Evolutionary conservation across 2,797 vertebrate species (phyloP).

Genomic region (Cetoscarus ocellatus): DNA sequence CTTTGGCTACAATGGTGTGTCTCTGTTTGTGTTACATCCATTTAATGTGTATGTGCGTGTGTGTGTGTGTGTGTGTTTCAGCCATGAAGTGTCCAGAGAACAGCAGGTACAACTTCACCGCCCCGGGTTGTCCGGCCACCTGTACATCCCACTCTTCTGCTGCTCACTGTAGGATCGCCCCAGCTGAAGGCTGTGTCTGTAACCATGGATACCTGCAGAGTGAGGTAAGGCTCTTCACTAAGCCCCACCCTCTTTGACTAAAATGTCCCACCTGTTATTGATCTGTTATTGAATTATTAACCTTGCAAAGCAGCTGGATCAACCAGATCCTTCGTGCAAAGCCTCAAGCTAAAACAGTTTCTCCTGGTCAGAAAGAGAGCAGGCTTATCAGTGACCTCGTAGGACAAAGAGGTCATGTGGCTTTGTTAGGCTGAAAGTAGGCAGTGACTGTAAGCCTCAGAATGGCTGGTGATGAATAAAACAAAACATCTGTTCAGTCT

Average conservation of each 20-base stretch:
- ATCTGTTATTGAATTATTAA: too few relatives aligned
- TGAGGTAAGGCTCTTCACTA: constrained; percentile 21
- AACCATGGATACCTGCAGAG: constrained; percentile 23
- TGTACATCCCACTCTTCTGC: neutral
- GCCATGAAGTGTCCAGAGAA: constrained; percentile 33
- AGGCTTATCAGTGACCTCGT: too few relatives aligned
- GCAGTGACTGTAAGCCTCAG: too few relatives aligned
- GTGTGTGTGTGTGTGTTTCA: constrained; percentile 7
- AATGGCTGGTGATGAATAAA: too few relatives aligned
- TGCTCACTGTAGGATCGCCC: neutral
- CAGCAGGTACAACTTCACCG: constrained; percentile 27
- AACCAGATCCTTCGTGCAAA: too few relatives aligned
- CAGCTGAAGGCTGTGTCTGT: constrained; percentile 46
- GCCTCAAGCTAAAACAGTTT: too few relatives aligned
- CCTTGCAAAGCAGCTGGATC: too few relatives aligned
- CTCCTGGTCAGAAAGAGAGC: too few relatives aligned
- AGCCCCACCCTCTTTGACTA: neutral
- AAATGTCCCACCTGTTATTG: too few relatives aligned
- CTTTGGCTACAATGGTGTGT: neutral
- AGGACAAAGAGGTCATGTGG: too few relatives aligned
- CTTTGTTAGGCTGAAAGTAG: too few relatives aligned
- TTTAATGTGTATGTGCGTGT: neutral
- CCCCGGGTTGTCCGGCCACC: constrained; percentile 33
- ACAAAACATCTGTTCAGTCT: too few relatives aligned
- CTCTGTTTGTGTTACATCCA: neutral